Percentiles rank a stretch among this genome's conserved stretches.
Evolutionary conservation across 2,797 vertebrate species (phyloP).

Genomic region (Amniataba percoides): DNA sequence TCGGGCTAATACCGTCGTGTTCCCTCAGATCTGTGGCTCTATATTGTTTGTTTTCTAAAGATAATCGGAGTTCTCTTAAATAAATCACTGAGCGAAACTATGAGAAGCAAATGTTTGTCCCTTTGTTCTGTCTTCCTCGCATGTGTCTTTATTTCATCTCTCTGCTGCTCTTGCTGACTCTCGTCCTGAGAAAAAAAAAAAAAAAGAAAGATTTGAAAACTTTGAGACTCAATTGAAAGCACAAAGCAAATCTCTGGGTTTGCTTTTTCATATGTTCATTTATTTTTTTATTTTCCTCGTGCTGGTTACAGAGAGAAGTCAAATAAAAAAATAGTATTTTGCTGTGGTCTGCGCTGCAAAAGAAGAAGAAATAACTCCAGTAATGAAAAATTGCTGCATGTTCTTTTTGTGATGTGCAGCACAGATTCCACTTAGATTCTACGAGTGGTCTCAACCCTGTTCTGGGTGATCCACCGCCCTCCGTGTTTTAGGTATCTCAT

Average conservation of each 20-base stretch:
- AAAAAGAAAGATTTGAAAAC: slow-evolving; percentile 22
- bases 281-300: not conserved
- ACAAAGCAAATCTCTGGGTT: slow-evolving; percentile 30
- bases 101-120: slow-evolving; percentile 21
- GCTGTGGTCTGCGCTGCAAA: slow-evolving; percentile 17
- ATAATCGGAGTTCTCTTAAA: slow-evolving; percentile 17
- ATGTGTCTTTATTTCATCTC: slow-evolving; percentile 33
- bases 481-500: too few relatives aligned
- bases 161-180: slow-evolving; percentile 27
- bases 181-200: not conserved
- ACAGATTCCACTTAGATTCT: not conserved
- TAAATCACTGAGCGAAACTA: not conserved
- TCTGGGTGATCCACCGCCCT: too few relatives aligned
- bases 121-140: slow-evolving; percentile 22
- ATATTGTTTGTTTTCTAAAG: slow-evolving; percentile 21
- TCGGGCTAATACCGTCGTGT: not conserved
- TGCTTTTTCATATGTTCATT: slow-evolving; percentile 22
- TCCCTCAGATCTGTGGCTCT: not conserved
- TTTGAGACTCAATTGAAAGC: slow-evolving; percentile 9
- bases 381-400: slow-evolving; percentile 11
- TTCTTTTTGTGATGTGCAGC: not conserved
- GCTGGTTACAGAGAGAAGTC: slow-evolving; percentile 4
- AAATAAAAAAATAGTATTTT: slow-evolving; percentile 10
- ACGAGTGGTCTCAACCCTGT: too few relatives aligned
- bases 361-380: slow-evolving; percentile 2